Evolutionary conservation across 2,888 invertebrate genomes (phyloP), one percentile per base, ranked within the genome.

Genomic region (Julus scanicus): DNA sequence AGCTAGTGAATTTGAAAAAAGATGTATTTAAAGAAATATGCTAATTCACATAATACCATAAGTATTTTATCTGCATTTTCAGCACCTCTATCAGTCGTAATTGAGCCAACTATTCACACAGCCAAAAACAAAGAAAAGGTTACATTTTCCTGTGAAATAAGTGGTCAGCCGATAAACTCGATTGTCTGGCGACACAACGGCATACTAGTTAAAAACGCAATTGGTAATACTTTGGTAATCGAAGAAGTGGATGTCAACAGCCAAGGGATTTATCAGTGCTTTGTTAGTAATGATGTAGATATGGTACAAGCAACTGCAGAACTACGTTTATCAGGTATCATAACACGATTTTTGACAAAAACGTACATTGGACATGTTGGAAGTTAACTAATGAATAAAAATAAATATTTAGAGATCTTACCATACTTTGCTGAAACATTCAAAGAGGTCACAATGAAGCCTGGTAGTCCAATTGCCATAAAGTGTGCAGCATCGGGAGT

Each of bases 101-200:
- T 89, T 40, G 57, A 89, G 40, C 89, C 89, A 0, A 44, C n/a
- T 13, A 44, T 84, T 17, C 83, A 88, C 17, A 57, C 63, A 29
- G 90, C 92, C 2, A 92, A 92, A 89, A 91, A 91, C 1, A 91
- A 91, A 6, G 90, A 91, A 49, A 88, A 90, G 5, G 92, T 92
- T 1, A 88, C 89, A 17, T 91, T 92, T 88, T 91, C 91, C 89
- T 92, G 92, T 90, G 90, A 91, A 37, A 90, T 91, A 1, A 90
- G 88, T 37, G 92, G 92, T 20, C 90, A 97, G 92, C 98, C 98
- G 11, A 96, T 98, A 89, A 97, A 97, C 92, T 96, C 96, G 1
- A 94, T 98, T 90, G 95, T 95, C 88, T 98, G 98, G 98, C 93
- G 97, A 89, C 98, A 98, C 93, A 97, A 98, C 92, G 97, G 98